phyloP scores from a whole-genome alignment of 2,113 vertebrate species.

The Pterocles gutturalis region DNA sequence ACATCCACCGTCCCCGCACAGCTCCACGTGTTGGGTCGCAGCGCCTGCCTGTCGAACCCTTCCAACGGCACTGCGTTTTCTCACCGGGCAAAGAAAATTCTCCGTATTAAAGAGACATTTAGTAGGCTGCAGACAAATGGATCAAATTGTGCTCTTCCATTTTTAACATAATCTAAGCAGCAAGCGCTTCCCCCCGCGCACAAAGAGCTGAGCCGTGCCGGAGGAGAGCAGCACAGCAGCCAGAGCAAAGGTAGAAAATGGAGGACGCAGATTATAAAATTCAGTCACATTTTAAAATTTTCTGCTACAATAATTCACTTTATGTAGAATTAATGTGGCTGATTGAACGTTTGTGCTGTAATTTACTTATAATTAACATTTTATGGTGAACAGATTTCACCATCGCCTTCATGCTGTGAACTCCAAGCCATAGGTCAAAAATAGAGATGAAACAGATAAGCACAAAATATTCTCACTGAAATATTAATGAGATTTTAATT shows the following conservation, averaged over 20 bases:
- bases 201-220: slow-evolving; percentile 31
- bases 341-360: slow-evolving; percentile 87
- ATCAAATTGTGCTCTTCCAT: background rate
- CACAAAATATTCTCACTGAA: slow-evolving; percentile 82
- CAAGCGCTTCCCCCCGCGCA: background rate
- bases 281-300: slow-evolving; percentile 89
- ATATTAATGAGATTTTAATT: slow-evolving; percentile 89
- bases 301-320: slow-evolving; percentile 89
- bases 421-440: slow-evolving; percentile 87
- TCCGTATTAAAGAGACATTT: background rate
- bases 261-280: slow-evolving; percentile 80
- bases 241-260: slow-evolving; percentile 60
- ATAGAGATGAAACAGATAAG: slow-evolving; percentile 86
- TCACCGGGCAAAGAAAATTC: background rate
- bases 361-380: slow-evolving; percentile 91
- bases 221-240: slow-evolving; percentile 27
- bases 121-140: background rate
- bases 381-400: slow-evolving; percentile 86
- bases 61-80: background rate
- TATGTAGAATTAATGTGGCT: slow-evolving; percentile 88
- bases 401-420: slow-evolving; percentile 86
- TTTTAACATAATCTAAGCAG: background rate
- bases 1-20: background rate
- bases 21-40: rapidly evolving
- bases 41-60: background rate